Evolutionary conservation across 2,797 vertebrate species (phyloP).

Genomic region (Galaxias olidus): DNA sequence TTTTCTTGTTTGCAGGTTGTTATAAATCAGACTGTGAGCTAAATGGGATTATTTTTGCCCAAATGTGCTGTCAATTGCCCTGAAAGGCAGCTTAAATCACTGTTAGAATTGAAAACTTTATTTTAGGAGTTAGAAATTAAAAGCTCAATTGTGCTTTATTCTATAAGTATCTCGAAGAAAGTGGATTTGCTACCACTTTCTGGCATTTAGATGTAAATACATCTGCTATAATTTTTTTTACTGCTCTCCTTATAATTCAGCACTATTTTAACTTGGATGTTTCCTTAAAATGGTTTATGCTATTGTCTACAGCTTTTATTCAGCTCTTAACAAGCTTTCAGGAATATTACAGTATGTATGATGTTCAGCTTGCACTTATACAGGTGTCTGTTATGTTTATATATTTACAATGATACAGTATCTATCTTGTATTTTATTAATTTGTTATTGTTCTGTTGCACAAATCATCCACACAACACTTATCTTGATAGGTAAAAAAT

Average conservation of each 20-base stretch:
- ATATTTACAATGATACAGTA: slow-evolving; percentile 39
- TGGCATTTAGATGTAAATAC: no score
- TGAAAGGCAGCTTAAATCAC: slow-evolving; percentile 62
- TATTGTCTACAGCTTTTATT: slow-evolving; percentile 47
- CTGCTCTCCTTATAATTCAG: slow-evolving; percentile 21
- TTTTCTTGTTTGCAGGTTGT: neutral
- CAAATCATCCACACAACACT: slow-evolving; percentile 72
- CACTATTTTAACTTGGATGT: slow-evolving; percentile 47
- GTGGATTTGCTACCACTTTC: no score
- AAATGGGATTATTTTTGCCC: slow-evolving; percentile 29
- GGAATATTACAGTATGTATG: slow-evolving; percentile 33
- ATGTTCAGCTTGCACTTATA: slow-evolving; percentile 71
- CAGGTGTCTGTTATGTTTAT: slow-evolving; percentile 54
- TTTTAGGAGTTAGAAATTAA: neutral
- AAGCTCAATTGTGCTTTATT: no score
- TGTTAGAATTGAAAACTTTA: slow-evolving; percentile 51
- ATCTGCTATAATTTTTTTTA: no score
- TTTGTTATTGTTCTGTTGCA: slow-evolving; percentile 70
- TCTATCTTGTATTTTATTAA: slow-evolving; percentile 44
- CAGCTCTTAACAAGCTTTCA: slow-evolving; percentile 62
- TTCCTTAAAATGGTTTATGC: slow-evolving; percentile 60
- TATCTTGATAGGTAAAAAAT: slow-evolving; percentile 50
- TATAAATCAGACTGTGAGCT: slow-evolving; percentile 24
- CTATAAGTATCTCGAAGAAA: no score
- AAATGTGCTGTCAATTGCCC: slow-evolving; percentile 60